Base-by-base conservation (phyloP, 1,140 invertebrate species). In the Argopecten irradians region DNA sequence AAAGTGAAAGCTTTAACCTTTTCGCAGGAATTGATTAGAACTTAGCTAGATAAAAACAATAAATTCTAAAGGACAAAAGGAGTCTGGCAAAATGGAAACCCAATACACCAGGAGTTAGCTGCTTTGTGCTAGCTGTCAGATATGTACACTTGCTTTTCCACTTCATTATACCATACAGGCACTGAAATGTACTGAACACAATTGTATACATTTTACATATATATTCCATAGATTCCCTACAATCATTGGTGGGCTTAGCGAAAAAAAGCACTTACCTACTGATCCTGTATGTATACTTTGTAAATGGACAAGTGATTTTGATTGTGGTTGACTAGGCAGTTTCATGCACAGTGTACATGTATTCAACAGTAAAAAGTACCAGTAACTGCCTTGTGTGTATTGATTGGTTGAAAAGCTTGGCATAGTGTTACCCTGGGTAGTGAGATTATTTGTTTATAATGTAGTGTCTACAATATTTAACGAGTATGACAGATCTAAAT, bases 231-330 rank as follows among this genome's bases (percentile, higher is more conserved):
- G n/a, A n/a, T n/a, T n/a, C n/a, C n/a, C n/a, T n/a, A n/a, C n/a
- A n/a, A n/a, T n/a, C n/a, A n/a, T n/a, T n/a, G n/a, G n/a, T n/a
- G n/a, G n/a, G n/a, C n/a, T n/a, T n/a, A n/a, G n/a, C n/a, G n/a
- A n/a, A n/a, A n/a, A n/a, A n/a, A n/a, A n/a, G n/a, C n/a, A n/a
- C n/a, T n/a, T n/a, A n/a, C n/a, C n/a, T n/a, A n/a, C n/a, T n/a
- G n/a, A n/a, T n/a, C n/a, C n/a, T n/a, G n/a, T n/a, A n/a, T n/a
- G n/a, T n/a, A n/a, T n/a, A n/a, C n/a, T n/a, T n/a, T n/a, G n/a
- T n/a, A 39, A 1, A 83, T 28, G 43, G 84, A 85, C 84, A 36
- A 36, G 35, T 85, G 34, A 85, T 85, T 85, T 19, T 39, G 34
- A n/a, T 85, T 34, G 0, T 32, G 3, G 43, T 22, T 36, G 84